Evolutionary conservation across 1,140 invertebrate genomes (phyloP), one percentile per base, ranked within the genome.

Genomic region (Caligus rogercresseyi): DNA sequence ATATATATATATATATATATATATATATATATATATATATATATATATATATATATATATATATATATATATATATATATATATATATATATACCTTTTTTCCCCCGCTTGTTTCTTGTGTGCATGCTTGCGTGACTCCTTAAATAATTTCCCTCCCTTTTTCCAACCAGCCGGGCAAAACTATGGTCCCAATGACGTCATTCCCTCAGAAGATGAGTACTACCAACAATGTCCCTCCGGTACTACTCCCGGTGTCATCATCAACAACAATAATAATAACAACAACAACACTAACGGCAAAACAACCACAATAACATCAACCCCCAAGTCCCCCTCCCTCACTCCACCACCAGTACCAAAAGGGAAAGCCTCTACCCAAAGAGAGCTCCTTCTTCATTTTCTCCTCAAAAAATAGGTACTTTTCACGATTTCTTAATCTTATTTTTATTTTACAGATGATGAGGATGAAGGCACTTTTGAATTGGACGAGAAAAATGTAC

Each of bases 171-270:
- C 18, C 16, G 57, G 57, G 25, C 57, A 25, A 25, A 60, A 3
- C 4, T 60, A 60, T 60, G 57, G 57, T 2, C 20, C 23, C 13
- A 25, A 60, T 26, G 57, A 60, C 21, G 24, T 25, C 14, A 31
- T 60, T 1, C 57, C 57, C n/a, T 25, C 20, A 55, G 73, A 72
- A 23, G 74, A 72, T 20, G 74, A 73, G 66, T 70, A 73, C 14
- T 73, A 73, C 52, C 70, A 73, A 51, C 59, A 64, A 70, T 67
- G 25, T 65, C 64, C 24, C 58, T 65, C 57, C 80, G 89, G 68
- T 92, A 92, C 53, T 78, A 91, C 68, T 80, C 92, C 69, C 83
- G 93, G 78, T 82, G 81, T 3, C 80, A 83, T 68, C 66, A 80
- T 2, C n/a, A 77, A 77, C 67, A 74, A 77, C 23, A 70, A 73